Evolutionary conservation across 2,113 vertebrate species (phyloP).

Genomic region (Gadus chalcogrammus): DNA sequence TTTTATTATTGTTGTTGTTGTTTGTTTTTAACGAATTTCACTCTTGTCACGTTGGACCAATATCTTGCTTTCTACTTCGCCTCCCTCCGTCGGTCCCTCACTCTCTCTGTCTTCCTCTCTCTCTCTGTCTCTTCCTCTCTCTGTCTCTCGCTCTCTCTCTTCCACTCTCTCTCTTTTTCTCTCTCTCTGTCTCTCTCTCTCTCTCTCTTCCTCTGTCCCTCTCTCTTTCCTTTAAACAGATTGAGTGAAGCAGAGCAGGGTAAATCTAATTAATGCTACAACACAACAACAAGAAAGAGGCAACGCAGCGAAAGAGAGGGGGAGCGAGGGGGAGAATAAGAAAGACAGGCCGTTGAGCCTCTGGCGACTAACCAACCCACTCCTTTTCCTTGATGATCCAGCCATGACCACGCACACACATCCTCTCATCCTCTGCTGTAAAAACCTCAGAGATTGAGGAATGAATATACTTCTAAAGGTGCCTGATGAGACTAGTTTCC

Average conservation of each 20-base stretch:
- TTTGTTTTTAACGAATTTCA: neutral
- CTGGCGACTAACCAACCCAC: constrained; percentile 48
- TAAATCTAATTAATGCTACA: constrained; percentile 70
- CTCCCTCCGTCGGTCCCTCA: neutral
- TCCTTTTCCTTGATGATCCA: constrained; percentile 34
- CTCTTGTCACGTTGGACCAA: constrained; percentile 5
- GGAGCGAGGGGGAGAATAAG: constrained; percentile 30
- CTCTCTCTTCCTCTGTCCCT: neutral
- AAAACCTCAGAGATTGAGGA: too few species aligned
- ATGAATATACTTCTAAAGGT: too few species aligned
- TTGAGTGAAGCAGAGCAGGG: constrained; percentile 50
- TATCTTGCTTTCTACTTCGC: constrained; percentile 3
- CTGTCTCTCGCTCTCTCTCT: constrained; percentile 5
- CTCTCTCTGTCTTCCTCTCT: constrained; percentile 4
- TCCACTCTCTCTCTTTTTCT: neutral
- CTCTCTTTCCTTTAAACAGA: constrained; percentile 50
- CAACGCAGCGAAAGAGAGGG: constrained; percentile 42
- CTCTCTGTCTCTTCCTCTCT: constrained; percentile 5
- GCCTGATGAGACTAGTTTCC: too few species aligned
- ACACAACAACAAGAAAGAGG: constrained; percentile 54
- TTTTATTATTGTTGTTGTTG: neutral
- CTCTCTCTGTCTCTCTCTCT: constrained; percentile 7
- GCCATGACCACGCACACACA: constrained; percentile 38
- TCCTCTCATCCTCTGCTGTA: constrained; percentile 11
- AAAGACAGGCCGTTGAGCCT: constrained; percentile 49